Percentiles rank a stretch among this genome's conserved stretches.
phyloP scores from a whole-genome alignment of 2,797 vertebrate genomes.

The Anguilla megastoma region DNA sequence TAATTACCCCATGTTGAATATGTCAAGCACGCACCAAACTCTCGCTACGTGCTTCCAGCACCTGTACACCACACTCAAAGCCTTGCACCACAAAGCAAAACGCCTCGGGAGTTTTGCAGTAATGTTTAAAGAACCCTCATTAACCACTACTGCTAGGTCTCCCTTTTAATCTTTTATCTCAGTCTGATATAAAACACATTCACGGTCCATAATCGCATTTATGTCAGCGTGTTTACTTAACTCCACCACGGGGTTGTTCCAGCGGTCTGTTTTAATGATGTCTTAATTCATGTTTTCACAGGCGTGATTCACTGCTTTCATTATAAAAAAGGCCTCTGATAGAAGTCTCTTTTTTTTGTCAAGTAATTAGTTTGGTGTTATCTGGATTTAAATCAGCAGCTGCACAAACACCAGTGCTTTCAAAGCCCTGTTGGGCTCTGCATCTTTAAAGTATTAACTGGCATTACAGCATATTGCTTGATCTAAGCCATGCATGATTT shows the following conservation, averaged over 20 bases:
- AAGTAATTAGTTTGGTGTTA: slow-evolving; percentile 3
- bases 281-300: slow-evolving; percentile 4
- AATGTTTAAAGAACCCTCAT: slow-evolving; percentile 30
- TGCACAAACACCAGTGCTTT: slow-evolving; percentile 1
- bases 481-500: slow-evolving; percentile 49
- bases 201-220: background rate
- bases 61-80: slow-evolving; percentile 34
- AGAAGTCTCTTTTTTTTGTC: background rate
- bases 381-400: slow-evolving; percentile 26
- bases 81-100: slow-evolving; percentile 32
- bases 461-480: slow-evolving; percentile 47
- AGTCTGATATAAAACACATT: background rate
- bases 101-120: slow-evolving; percentile 22
- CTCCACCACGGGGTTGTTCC: background rate
- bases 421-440: slow-evolving; percentile 32
- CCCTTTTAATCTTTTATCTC: slow-evolving; percentile 15
- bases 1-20: slow-evolving; percentile 40
- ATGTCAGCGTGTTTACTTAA: background rate
- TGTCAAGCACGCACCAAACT: slow-evolving; percentile 28
- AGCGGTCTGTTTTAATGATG: background rate
- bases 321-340: slow-evolving; percentile 1
- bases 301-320: background rate
- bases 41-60: slow-evolving; percentile 30
- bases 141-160: slow-evolving; percentile 11
- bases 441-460: slow-evolving; percentile 55